Base-by-base conservation (phyloP, 2,113 vertebrate genomes). In the Leptosomus discolor region DNA sequence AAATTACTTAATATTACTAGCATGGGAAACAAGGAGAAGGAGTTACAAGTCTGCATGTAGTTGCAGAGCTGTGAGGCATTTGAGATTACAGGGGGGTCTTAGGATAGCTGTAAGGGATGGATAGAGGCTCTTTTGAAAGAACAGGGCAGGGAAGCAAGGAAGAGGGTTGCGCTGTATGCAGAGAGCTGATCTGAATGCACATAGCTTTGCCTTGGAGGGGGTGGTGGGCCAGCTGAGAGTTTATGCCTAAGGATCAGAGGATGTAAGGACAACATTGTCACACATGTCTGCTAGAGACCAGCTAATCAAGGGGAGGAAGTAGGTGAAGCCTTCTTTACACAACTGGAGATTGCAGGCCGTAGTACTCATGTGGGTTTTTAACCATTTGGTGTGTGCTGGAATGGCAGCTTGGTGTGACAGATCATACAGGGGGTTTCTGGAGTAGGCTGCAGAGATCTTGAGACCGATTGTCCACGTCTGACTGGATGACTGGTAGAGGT, bases 81-180 rank as follows among this genome's bases (percentile, higher is more conserved):
- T 53, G 41, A 67, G 51, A 15, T 75, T 1, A 0, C 3, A 1
- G 56, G 34, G 61, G 1, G 2, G 3, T 12, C 8, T 43, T 2
- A 1, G 61, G 45, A 32, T 46, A 29, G 65, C 41, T 63, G 41
- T 41, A 17, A 3, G 57, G 30, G 36, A 8, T 46, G 50, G 21
- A 4, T 54, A 9, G 36, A n/a, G 51, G 22, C 46, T 22, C 36
- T 56, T 51, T 5, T 3, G 26, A 61, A 74, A 50, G 51, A 36
- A 45, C 2, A 5, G 15, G 37, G 8, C 8, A 6, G 24, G 56
- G 68, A 36, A 45, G 8, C 22, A 48, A 74, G 39, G 64, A 61
- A 3, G 2, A 15, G 36, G 17, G 19, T 76, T 11, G 3, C 13
- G 3, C 51, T 46, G 0, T 24, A 6, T 15, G 34, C 32, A 16